These are phyloP conservation scores for Carpatolechia fugitivella DNA, from an alignment of 2,888 invertebrate species.

Conservation along the genomic window DNA sequence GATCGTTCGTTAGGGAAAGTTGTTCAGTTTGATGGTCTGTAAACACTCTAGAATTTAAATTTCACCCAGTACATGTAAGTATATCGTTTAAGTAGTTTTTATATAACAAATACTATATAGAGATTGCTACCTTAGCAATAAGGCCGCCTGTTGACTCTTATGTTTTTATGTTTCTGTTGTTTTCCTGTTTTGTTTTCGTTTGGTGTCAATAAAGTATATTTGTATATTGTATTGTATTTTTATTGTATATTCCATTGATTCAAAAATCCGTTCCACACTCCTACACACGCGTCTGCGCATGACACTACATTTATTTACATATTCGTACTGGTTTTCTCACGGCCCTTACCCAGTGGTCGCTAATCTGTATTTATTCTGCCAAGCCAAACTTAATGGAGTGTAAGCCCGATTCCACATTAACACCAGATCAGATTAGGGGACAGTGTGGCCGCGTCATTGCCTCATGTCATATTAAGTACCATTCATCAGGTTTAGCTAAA, in stretches of 20 bases:
- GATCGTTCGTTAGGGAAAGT: too few relatives aligned
- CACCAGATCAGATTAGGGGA: slow-evolving; percentile 62
- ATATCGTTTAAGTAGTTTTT: too few relatives aligned
- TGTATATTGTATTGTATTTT: too few relatives aligned
- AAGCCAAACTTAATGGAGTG: slow-evolving; percentile 65
- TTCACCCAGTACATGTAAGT: too few relatives aligned
- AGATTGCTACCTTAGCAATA: too few relatives aligned
- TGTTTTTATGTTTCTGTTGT: too few relatives aligned
- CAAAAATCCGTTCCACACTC: not conserved
- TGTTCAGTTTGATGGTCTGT: too few relatives aligned
- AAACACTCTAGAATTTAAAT: too few relatives aligned
- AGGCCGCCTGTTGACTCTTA: too few relatives aligned
- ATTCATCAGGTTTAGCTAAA: slow-evolving; percentile 20
- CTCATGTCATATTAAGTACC: slow-evolving; percentile 32
- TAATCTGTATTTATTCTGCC: slow-evolving; percentile 76
- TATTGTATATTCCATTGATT: not conserved
- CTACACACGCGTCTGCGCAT: slow-evolving; percentile 9
- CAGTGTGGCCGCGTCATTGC: slow-evolving; percentile 39
- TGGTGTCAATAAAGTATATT: too few relatives aligned
- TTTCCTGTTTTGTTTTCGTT: too few relatives aligned
- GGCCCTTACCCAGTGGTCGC: slow-evolving; percentile 52
- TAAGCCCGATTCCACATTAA: slow-evolving; percentile 67
- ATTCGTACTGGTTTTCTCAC: slow-evolving; percentile 50
- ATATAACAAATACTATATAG: too few relatives aligned
- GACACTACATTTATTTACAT: slow-evolving; percentile 36